A percentile compares a stretch with the other conserved stretches of the same genome.
phyloP scores from a whole-genome alignment of 1,140 invertebrate species.

The Brachionus angularis region DNA sequence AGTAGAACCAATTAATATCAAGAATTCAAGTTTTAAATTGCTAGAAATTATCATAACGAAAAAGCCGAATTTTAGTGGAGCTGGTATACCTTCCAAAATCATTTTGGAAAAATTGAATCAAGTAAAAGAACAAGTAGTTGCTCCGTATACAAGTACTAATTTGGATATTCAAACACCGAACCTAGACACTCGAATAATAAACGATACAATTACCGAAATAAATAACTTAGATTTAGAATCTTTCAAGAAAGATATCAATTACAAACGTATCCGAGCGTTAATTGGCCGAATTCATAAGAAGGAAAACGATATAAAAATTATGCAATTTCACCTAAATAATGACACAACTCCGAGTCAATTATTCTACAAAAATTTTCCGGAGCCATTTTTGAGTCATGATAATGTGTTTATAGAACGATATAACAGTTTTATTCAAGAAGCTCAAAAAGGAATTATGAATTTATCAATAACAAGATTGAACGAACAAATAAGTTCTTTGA shows the following conservation, averaged over 20 bases:
- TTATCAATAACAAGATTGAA: background rate
- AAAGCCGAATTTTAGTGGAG: background rate
- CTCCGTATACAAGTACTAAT: slow-evolving; percentile 1
- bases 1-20: too few relatives aligned
- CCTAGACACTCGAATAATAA: background rate
- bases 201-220: background rate
- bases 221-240: background rate
- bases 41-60: too few relatives aligned
- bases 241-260: background rate
- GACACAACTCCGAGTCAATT: slow-evolving; percentile 7
- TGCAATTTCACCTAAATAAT: background rate
- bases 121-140: background rate
- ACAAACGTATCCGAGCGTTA: background rate
- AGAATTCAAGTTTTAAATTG: too few relatives aligned
- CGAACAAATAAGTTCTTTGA: background rate
- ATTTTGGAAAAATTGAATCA: background rate
- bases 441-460: background rate
- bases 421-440: background rate
- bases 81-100: background rate
- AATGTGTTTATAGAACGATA: slow-evolving; percentile 2
- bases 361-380: background rate
- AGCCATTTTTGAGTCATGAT: background rate
- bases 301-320: background rate
- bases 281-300: background rate
- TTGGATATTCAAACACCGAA: background rate